Percentiles rank a stretch among this genome's conserved stretches.
phyloP scores from a whole-genome alignment of 1,140 invertebrate species.

The Bombus superbus region DNA sequence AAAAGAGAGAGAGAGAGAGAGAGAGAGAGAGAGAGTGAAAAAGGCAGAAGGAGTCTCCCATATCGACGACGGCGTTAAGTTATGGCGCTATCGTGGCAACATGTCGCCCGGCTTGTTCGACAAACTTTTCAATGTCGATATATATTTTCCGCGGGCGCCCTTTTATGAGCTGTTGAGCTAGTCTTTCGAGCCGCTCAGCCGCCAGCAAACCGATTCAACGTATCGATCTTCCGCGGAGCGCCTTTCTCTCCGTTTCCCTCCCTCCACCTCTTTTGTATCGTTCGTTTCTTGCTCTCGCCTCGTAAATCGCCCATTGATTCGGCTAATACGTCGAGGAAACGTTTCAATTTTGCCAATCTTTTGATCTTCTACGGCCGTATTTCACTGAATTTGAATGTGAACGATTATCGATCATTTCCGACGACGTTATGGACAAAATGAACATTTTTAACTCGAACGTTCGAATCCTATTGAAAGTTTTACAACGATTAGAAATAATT shows the following conservation, averaged over 20 bases:
- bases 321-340: not conserved
- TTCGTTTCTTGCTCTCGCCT: slow-evolving; percentile 16
- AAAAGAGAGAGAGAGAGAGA: slow-evolving; percentile 11
- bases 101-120: slow-evolving; percentile 79
- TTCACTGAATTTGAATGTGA: not conserved
- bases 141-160: slow-evolving; percentile 75
- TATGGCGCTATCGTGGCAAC: slow-evolving; percentile 79
- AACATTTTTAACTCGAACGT: not conserved
- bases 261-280: not conserved
- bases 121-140: slow-evolving; percentile 81
- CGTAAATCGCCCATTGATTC: slow-evolving; percentile 18
- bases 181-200: slow-evolving; percentile 56
- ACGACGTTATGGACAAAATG: not conserved
- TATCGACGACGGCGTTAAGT: slow-evolving; percentile 75
- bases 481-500: no score
- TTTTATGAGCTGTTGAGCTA: slow-evolving; percentile 75
- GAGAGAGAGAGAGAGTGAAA: slow-evolving; percentile 17
- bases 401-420: not conserved
- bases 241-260: not conserved
- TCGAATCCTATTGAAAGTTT: no score
- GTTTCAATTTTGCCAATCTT: not conserved
- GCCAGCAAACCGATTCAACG: slow-evolving; percentile 57
- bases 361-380: not conserved
- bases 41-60: slow-evolving; percentile 46
- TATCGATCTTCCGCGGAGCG: slow-evolving; percentile 58